Conservation (phyloP, 2,113 vertebrate genomes). For the Ptychochromis oligacanthus region DNA sequence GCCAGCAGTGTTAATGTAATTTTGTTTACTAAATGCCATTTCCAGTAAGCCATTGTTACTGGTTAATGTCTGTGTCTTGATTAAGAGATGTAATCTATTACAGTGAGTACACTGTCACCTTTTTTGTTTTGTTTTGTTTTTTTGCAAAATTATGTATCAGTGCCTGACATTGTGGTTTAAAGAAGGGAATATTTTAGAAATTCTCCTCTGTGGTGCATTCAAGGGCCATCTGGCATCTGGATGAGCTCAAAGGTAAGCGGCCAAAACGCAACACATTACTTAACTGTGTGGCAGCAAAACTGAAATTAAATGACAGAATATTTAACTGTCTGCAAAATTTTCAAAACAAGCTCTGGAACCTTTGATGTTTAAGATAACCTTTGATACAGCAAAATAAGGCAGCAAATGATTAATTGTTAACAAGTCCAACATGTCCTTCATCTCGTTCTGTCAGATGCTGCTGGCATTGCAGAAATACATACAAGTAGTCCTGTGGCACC, state of each 20-base stretch:
- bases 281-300: background rate
- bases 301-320: background rate
- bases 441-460: too few relatives aligned
- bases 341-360: background rate
- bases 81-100: conserved; percentile 36
- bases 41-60: background rate
- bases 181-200: background rate
- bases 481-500: background rate
- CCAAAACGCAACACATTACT: background rate
- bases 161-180: background rate
- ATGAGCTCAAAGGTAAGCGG: background rate
- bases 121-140: too few relatives aligned
- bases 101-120: background rate
- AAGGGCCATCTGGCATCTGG: background rate
- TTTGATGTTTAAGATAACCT: background rate
- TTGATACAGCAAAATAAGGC: background rate
- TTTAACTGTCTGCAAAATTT: background rate
- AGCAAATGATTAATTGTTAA: too few relatives aligned
- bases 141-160: conserved; percentile 7
- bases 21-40: conserved; percentile 22
- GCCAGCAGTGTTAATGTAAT: background rate
- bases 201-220: conserved; percentile 12
- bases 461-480: background rate
- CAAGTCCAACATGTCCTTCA: too few relatives aligned
- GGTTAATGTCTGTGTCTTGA: background rate